Conservation (phyloP, 2,797 vertebrate species). For the Bothrops alternatus region DNA sequence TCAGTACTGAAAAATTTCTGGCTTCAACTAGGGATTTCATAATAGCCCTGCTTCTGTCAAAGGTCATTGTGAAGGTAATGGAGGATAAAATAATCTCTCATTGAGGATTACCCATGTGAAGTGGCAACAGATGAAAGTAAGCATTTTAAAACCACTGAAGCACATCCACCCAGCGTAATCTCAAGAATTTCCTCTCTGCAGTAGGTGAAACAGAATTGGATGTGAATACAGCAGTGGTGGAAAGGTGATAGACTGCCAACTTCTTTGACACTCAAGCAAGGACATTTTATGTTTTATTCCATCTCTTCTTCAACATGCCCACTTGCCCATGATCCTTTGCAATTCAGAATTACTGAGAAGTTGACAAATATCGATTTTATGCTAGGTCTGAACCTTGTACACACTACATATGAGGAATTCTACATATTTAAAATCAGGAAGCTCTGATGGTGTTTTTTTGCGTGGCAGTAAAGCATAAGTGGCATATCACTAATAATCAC, state of each 20-base stretch:
- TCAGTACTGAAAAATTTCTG: constrained; percentile 61
- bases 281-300: constrained; percentile 29
- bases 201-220: constrained; percentile 43
- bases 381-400: background rate
- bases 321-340: background rate
- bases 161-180: constrained; percentile 40
- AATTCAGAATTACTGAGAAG: constrained; percentile 12
- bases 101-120: constrained; percentile 55
- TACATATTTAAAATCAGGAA: background rate
- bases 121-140: constrained; percentile 59
- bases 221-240: constrained; percentile 21
- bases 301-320: background rate
- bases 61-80: constrained; percentile 69
- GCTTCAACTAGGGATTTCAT: constrained; percentile 59
- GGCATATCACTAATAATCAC: background rate
- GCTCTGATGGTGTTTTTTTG: background rate
- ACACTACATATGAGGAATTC: background rate
- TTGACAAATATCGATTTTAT: background rate
- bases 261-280: constrained; percentile 42
- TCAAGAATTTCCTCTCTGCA: constrained; percentile 44
- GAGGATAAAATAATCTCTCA: constrained; percentile 68
- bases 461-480: background rate
- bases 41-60: constrained; percentile 62
- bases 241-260: constrained; percentile 28
- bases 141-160: constrained; percentile 62